phyloP scores from a whole-genome alignment of 1,140 invertebrate species.

The Drosophila sturtevanti region DNA sequence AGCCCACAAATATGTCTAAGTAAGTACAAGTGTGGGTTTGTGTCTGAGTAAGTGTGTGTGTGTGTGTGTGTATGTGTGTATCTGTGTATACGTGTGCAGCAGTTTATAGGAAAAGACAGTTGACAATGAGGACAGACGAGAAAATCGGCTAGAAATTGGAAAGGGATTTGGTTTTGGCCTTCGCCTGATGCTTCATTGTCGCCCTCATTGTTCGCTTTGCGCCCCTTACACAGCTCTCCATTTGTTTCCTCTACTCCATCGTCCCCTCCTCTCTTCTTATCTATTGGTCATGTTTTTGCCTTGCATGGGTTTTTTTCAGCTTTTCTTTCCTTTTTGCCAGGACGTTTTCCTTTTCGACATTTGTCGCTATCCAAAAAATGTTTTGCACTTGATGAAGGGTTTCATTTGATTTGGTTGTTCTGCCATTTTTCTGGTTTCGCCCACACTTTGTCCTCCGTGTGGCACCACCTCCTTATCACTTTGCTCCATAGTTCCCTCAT shows the following conservation, averaged over 20 bases:
- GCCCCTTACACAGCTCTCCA: constrained; percentile 42
- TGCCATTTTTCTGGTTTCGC: constrained; percentile 77
- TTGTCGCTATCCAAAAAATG: constrained; percentile 56
- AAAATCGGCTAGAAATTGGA: constrained; percentile 21
- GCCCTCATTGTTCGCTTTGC: constrained; percentile 37
- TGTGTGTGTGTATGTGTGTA: background rate
- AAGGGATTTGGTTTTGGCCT: constrained; percentile 55
- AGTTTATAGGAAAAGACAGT: constrained; percentile 15
- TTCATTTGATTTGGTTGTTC: constrained; percentile 75
- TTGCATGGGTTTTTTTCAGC: constrained; percentile 49
- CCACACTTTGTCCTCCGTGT: constrained; percentile 32
- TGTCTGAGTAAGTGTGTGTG: constrained; percentile 17
- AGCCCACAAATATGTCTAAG: constrained; percentile 59
- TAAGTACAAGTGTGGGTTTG: constrained; percentile 25
- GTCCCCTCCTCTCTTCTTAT: background rate
- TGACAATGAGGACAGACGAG: constrained; percentile 21
- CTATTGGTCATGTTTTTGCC: background rate
- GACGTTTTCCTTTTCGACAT: constrained; percentile 56
- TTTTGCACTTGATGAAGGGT: constrained; percentile 73
- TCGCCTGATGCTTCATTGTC: constrained; percentile 39
- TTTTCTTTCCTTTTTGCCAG: constrained; percentile 16
- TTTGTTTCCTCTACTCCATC: constrained; percentile 28
- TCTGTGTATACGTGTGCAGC: background rate
- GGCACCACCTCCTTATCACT: constrained; percentile 30
- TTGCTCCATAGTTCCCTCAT: background rate